Evolutionary conservation across 2,888 invertebrate species (phyloP), one percentile per base, ranked within the genome.

Genomic region (Lycia hirtaria): DNA sequence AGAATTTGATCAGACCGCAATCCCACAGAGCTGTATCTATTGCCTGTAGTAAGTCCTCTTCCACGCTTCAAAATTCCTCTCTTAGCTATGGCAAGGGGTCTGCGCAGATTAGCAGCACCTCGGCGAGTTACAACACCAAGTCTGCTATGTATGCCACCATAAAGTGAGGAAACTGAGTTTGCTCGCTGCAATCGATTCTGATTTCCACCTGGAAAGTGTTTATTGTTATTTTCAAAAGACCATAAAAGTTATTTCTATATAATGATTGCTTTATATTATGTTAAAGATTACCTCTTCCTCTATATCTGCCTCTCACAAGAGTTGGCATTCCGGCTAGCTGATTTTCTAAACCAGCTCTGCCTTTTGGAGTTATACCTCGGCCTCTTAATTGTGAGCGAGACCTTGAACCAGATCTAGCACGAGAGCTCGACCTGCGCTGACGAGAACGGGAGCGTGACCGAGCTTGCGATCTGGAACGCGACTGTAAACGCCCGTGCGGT

Each of bases 1-100:
- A 92, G 66, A 41, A 92, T 92, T 69, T 87, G 87, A 68, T 92
- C 92, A 53, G 92, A 92, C 73, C 92, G 79, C 43, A 92, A 73
- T 24, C 92, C 92, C 2, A 91, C 79, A 62, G 78, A 76, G 65
- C 87, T 90, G 53, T 82, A 90, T 72, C 80, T 83, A 59, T 87
- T 88, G 52, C 78, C 78, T 41, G 88, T 89, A 19, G 68, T 73
- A 22, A 87, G 67, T 17, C 88, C 89, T 67, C 87, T 63, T n/a
- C 89, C 91, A 32, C 90, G 77, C 72, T 92, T 92, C 6, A 88
- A 78, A 52, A 92, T 88, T 41, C 92, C 92, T 62, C 90, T 75
- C 66, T 90, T 91, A 3, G 85, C 83, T 38, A 89, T 76, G 10
- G 89, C 90, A 45, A 90, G 68, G 24, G 90, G 88, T 65, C 79